A percentile compares a stretch with the other conserved stretches of the same genome.
Conservation (phyloP, 2,797 vertebrate species). For the Ceyx erithaca region DNA sequence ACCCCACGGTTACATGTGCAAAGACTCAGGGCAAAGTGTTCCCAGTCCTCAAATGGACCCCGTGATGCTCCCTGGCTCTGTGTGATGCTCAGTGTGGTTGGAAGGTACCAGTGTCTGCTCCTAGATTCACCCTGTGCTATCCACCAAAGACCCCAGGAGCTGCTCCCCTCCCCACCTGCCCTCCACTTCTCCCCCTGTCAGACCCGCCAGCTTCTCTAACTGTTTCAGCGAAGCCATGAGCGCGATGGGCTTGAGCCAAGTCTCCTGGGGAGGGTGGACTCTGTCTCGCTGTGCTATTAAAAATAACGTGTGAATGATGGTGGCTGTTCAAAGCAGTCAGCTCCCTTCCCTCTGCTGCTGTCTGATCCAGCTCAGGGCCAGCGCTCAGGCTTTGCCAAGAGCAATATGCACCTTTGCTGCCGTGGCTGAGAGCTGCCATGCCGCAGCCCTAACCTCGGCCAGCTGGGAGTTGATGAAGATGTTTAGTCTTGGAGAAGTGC, state of each 20-base stretch:
- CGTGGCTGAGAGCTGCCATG: neutral
- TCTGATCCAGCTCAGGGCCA: neutral
- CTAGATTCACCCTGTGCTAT: neutral
- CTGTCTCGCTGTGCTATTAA: constrained; percentile 63
- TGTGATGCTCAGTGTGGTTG: neutral
- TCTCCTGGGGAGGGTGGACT: constrained; percentile 58
- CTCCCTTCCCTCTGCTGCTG: constrained; percentile 38
- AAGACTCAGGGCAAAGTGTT: neutral
- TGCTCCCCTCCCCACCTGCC: neutral
- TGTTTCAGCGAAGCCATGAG: neutral
- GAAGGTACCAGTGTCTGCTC: neutral
- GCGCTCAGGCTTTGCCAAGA: neutral
- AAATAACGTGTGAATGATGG: constrained; percentile 69
- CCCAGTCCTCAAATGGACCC: accelerated
- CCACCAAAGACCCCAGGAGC: accelerated
- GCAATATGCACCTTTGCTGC: constrained; percentile 56
- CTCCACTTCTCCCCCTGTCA: neutral
- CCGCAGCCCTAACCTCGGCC: neutral
- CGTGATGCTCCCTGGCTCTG: accelerated
- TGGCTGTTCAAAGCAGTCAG: constrained; percentile 63
- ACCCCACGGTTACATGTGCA: accelerated
- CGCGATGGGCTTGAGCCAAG: constrained; percentile 1
- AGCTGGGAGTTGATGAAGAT: constrained; percentile 24
- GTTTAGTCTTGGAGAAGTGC: constrained; percentile 68
- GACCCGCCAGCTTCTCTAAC: neutral